Base-by-base conservation (phyloP, 1,140 invertebrate genomes). In the Armadillidium nasatum region DNA sequence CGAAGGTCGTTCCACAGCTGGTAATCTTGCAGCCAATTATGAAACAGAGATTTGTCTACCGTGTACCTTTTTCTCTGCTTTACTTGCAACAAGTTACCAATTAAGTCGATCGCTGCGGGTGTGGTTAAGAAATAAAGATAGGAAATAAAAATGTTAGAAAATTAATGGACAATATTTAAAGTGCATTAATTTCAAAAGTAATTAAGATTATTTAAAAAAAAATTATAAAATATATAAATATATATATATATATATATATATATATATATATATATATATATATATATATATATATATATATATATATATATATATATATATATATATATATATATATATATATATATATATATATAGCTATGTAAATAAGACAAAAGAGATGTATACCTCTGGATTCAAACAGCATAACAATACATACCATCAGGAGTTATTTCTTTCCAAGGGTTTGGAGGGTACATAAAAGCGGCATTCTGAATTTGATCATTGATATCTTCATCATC, bases 401-500 rank as follows among this genome's bases (percentile, higher is more conserved):
- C 2, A 33, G 33, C 33, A 33, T 33, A 33, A 33, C 33, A 33
- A 33, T 33, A 33, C 33, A 33, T 86, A 97, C 94, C 96, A 87
- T 97, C 93, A 50, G 90, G 90, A n/a, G 95, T 97, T 82, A 99
- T 96, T 85, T 98, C 95, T 83, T 95, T 94, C 97, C 97, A 99
- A 0, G 97, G 96, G 86, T 93, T 93, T 0, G 94, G 93, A 15
- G 97, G 97, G 88, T 98, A 99, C 97, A 99, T 99, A 84, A 99
- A 99, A 69, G 95, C 95, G 50, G 97, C 97, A 88, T 99, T 99
- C 87, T 98, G 95, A 81, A 99, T 99, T 87, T 99, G 97, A 86
- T 99, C 96, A 85, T 96, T 95, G 78, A 99, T 99, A 85, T 99
- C 97, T 88, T 99, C 97, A 86, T 99, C 97, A 86, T 99, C 97